These are phyloP conservation scores for Eulithis prunata DNA, from an alignment of 2,888 invertebrate species.

Conservation along the genomic window DNA sequence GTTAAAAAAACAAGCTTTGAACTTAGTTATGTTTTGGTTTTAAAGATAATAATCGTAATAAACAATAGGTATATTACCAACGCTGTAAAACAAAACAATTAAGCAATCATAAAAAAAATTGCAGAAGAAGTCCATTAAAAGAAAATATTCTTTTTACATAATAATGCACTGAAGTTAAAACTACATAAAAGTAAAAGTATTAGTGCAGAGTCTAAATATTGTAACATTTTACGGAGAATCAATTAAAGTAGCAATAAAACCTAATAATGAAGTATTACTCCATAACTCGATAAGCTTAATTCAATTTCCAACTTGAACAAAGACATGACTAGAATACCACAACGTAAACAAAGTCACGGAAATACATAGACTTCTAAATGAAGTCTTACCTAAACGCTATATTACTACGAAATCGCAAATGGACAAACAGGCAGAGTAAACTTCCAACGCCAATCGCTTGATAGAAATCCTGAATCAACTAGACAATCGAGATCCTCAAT, in stretches of 20 bases:
- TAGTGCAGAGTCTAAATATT: no score
- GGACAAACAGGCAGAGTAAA: conserved; percentile 63
- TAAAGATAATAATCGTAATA: no score
- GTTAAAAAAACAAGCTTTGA: no score
- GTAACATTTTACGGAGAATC: background rate
- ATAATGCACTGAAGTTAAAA: no score
- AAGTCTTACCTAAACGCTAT: conserved; percentile 43
- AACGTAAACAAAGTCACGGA: conserved; percentile 21
- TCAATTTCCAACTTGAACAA: conserved; percentile 7
- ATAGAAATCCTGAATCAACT: conserved; percentile 70
- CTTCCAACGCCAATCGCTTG: conserved; percentile 69
- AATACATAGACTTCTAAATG: conserved; percentile 20
- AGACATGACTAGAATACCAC: conserved; percentile 22
- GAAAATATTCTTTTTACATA: no score
- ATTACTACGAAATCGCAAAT: conserved; percentile 47
- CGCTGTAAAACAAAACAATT: no score
- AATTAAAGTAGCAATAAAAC: background rate
- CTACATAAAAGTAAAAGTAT: no score
- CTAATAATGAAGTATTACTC: background rate
- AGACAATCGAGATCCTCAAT: conserved; percentile 72
- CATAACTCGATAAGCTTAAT: background rate
- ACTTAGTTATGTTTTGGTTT: no score
- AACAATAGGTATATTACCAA: no score
- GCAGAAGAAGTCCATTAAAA: no score
- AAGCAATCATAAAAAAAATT: no score